These are phyloP conservation scores for Drosophila buzzatii DNA, from an alignment of 2,888 invertebrate species.

Conservation along the genomic window DNA sequence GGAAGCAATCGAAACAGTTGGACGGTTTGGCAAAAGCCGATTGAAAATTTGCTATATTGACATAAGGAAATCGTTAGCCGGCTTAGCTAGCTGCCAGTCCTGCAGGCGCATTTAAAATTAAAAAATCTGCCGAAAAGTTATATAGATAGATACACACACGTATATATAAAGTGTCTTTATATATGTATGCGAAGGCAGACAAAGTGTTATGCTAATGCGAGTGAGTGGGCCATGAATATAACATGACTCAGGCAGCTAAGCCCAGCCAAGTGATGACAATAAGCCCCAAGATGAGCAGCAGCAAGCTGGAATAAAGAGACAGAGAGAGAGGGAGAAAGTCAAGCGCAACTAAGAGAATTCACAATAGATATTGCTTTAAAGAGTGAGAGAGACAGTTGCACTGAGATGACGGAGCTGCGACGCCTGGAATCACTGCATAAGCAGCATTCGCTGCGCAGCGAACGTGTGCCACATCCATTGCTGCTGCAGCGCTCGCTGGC, in stretches of 20 bases:
- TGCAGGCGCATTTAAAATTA: constrained; percentile 69
- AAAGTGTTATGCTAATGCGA: constrained; percentile 70
- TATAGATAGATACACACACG: constrained; percentile 22
- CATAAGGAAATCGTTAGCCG: constrained; percentile 80
- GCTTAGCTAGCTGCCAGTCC: constrained; percentile 57
- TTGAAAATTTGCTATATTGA: constrained; percentile 77
- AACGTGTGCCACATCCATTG: constrained; percentile 68
- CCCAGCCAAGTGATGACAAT: constrained; percentile 69
- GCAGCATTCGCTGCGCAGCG: constrained; percentile 66
- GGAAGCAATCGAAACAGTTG: constrained; percentile 57
- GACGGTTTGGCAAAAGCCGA: constrained; percentile 65
- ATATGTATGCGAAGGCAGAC: constrained; percentile 12
- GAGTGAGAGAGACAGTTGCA: not conserved
- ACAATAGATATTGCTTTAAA: not conserved
- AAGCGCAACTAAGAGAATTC: not conserved
- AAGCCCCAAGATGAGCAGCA: constrained; percentile 46
- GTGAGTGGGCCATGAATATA: constrained; percentile 65
- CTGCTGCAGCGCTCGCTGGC: constrained; percentile 76
- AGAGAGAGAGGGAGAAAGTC: not conserved
- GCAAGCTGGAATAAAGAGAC: constrained; percentile 21
- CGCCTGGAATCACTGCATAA: constrained; percentile 62
- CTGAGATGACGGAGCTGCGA: constrained; percentile 73
- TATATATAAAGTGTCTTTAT: not conserved
- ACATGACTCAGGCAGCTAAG: constrained; percentile 57
- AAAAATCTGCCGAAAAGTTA: constrained; percentile 32